Base-by-base conservation (phyloP, 2,797 vertebrate genomes). In the Chelidonichthys spinosus region DNA sequence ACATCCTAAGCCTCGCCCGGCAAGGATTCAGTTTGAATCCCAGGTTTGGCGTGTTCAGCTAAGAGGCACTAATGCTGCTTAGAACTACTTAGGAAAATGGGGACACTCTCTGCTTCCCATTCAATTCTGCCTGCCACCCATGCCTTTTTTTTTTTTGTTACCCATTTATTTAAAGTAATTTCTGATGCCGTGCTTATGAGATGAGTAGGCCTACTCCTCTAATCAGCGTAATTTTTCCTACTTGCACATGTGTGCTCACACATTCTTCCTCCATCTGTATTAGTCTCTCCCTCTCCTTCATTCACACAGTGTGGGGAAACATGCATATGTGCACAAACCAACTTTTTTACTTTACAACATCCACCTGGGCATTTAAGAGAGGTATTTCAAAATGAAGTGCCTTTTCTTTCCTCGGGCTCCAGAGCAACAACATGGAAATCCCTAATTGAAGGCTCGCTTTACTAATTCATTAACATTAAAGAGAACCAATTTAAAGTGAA, bases 11-110 rank as follows among this genome's bases (percentile, higher is more conserved):
- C 87, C 68, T 83, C 69, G 72, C 81, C 82, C 77, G n/a, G 85
- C 78, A 88, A 80, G 79, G 84, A 90, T 89, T 91, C 87, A 62
- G 80, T 75, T 72, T 86, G 89, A 90, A 90, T 92, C 89, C 80
- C 69, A 83, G 89, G 86, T 91, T 92, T 92, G 87, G 83, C 85
- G 75, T 90, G 89, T 90, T 92, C 89, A 90, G 90, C 88, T 92
- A 82, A 89, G 92, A 93, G 75, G 83, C 84, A 90, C 86, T 92
- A 93, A 93, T 91, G 87, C 92, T 87, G 81, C 91, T 92, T 93
- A 91, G 89, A 85, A 89, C 79, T 91, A 87, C 90, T 93, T 90
- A 86, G 82, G 85, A 91, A 90, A 92, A 93, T 83, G 76, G 85
- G 92, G 85, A 85, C 87, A 89, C 87, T 78, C 85, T 84, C 65